Base-by-base conservation (phyloP, 2,888 invertebrate genomes). In the Campoplex capitator region DNA sequence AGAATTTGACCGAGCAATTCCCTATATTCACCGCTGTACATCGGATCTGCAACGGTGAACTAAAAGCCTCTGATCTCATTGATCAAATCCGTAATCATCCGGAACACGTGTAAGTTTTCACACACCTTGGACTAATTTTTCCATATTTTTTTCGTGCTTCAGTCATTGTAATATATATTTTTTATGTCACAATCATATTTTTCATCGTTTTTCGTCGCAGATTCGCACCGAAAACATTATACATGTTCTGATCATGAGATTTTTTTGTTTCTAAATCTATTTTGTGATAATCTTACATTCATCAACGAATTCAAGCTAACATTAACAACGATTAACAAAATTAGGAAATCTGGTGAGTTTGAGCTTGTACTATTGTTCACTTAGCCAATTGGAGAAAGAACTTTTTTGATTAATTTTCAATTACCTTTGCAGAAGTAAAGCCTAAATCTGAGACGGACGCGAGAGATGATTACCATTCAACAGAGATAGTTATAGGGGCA, bases 1-100 rank as follows among this genome's bases (percentile, higher is more conserved):
- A 97, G 94, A 96, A 96, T 89, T 97, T 98, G 96, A 97, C 97
- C 94, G 97, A 98, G 86, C 99, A 99, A 94, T 99, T 99, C 95
- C 99, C 99, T 0, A 95, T 99, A 80, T 99, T 99, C 95, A 98
- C 98, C 35, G 98, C 99, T 42, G 98, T 99, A 88, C 98, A 98
- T 95, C 97, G 97, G 94, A 99, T 99, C 93, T 99, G 99, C 95
- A 96, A 96, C 86, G 97, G 97, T 80, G 96, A 98, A 93, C 93
- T 98, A 90, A 96, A 97, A 93, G 97, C 98, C 1, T 95, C 95
- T 68, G 97, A 98, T 92, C 96, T 99, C 94, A 98, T 99, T 91
- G 97, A 98, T 93, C 98, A 98, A 95, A 97, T 99, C 94, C 97
- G 98, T 94, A 97, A 97, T 93, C 99, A 99, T 94, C 99, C 99